phyloP scores from a whole-genome alignment of 2,888 invertebrate genomes.

The Melanchra persicariae region DNA sequence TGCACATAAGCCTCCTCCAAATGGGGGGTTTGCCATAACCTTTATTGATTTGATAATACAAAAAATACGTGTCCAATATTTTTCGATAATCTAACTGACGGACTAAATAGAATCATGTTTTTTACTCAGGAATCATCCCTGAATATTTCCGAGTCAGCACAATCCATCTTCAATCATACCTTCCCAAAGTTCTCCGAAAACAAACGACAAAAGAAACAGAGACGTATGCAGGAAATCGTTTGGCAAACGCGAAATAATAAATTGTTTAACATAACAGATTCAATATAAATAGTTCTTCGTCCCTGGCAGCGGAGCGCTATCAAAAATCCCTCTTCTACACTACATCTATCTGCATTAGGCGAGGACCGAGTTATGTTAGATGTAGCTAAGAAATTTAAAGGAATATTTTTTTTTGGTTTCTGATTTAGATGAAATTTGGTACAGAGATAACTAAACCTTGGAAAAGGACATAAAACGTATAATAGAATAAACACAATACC shows the following conservation, averaged over 20 bases:
- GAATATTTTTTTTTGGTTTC: neutral
- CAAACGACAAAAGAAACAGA: conserved; percentile 61
- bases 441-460: too few relatives aligned
- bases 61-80: too few relatives aligned
- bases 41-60: too few relatives aligned
- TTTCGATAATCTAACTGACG: too few relatives aligned
- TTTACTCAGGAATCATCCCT: too few relatives aligned
- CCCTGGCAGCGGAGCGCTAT: conserved; percentile 69
- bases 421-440: too few relatives aligned
- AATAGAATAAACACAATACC: too few relatives aligned
- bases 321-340: conserved; percentile 78
- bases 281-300: conserved; percentile 82
- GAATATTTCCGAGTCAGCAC: too few relatives aligned
- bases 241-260: conserved; percentile 81
- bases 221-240: conserved; percentile 78
- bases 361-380: conserved; percentile 61
- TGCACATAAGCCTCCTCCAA: too few relatives aligned
- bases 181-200: conserved; percentile 41
- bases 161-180: conserved; percentile 13
- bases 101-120: too few relatives aligned
- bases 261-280: conserved; percentile 77
- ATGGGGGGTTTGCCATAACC: too few relatives aligned
- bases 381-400: conserved; percentile 39
- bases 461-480: too few relatives aligned
- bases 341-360: conserved; percentile 83